phyloP scores from a whole-genome alignment of 2,797 vertebrate genomes.

The Crenuchus spilurus region DNA sequence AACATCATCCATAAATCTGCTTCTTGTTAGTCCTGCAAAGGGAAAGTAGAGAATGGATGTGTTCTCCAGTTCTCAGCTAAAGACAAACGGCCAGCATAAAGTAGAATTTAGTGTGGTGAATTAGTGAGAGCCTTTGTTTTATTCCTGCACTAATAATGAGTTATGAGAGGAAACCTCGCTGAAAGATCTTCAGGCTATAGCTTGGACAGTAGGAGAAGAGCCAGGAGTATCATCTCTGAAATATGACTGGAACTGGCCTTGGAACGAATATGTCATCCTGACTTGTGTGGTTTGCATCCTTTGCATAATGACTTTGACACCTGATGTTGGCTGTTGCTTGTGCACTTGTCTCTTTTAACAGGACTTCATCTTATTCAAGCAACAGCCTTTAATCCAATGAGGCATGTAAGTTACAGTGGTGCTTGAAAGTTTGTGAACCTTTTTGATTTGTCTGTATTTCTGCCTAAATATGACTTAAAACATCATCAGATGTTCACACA shows the following conservation, averaged over 20 bases:
- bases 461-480: no score
- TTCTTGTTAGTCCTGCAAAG: background rate
- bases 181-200: constrained; percentile 24
- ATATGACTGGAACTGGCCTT: constrained; percentile 17
- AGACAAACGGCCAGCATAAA: constrained; percentile 13
- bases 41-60: background rate
- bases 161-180: background rate
- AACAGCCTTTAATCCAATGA: no score
- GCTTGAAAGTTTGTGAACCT: no score
- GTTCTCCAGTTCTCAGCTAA: constrained; percentile 2
- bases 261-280: constrained; percentile 11
- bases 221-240: constrained; percentile 21
- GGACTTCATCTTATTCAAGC: no score
- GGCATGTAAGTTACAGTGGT: no score
- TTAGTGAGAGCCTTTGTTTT: constrained; percentile 15
- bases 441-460: no score
- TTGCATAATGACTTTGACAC: background rate
- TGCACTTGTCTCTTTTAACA: no score
- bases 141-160: constrained; percentile 18
- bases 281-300: constrained; percentile 4
- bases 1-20: constrained; percentile 22
- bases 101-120: constrained; percentile 1
- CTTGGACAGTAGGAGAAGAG: constrained; percentile 7
- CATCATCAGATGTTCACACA: no score
- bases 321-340: no score